Base-by-base conservation (phyloP, 2,113 vertebrate species). In the Oreotrochilus melanogaster region DNA sequence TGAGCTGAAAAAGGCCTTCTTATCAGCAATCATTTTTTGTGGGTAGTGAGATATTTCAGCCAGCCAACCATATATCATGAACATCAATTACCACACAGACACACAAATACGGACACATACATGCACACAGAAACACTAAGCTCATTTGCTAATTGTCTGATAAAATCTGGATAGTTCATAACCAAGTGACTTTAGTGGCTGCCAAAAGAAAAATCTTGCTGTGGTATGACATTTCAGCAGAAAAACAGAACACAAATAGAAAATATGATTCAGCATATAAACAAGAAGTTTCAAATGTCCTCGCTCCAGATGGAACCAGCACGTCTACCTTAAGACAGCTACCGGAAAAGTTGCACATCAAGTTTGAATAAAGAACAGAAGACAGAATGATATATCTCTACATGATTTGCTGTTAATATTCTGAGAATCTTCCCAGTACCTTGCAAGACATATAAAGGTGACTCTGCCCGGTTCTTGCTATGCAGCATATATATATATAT, bases 1-100 rank as follows among this genome's bases (percentile, higher is more conserved):
- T 57, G 86, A 95, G 73, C 97, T 97, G 95, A 87, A 96, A 97
- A 97, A 96, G 91, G 92, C 93, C 79, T 92, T 87, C 96, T 96
- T 94, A 96, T 79, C 95, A 96, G 88, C 93, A 92, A 75, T 91
- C 61, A 89, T 93, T 96, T 57, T 93, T 91, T 97, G 97, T 95
- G 96, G 94, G 96, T 97, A 97, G 97, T 96, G 97, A 96, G 97
- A 97, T 93, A 96, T 95, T 97, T 93, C 93, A 97, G 94, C 94
- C 93, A 98, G 93, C 93, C 97, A 98, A 92, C 93, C 95, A 93
- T 95, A 88, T 74, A 97, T 94, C 74, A 80, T 79, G 95, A 97
- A 96, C 97, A 96, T 97, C 97, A 97, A 96, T 97, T 94, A 82
- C 95, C 53, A 53, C 94, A 89, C 48, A 81, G 84, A 74, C 86